Base-by-base conservation (phyloP, 2,797 vertebrate genomes). In the Anguilla megastoma region DNA sequence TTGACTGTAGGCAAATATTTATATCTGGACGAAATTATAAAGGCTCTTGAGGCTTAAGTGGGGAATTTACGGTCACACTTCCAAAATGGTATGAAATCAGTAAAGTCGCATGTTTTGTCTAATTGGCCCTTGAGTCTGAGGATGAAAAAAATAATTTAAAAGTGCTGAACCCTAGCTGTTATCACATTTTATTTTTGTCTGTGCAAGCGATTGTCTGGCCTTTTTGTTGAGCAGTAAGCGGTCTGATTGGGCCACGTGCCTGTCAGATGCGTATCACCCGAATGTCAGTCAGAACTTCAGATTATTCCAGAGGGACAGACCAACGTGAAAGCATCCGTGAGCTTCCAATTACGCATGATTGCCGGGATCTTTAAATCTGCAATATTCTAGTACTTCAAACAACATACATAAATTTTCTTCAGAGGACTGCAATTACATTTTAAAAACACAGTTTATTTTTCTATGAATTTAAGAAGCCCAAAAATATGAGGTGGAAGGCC, bases 41-140 rank as follows among this genome's bases (percentile, higher is more conserved):
- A 84, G 83, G 83, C 83, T 84, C 52, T 84, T 16, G 27, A 56
- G 45, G 45, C 56, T 84, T 84, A 84, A 84, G 83, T 30, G 83
- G 50, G 50, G 83, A 84, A 58, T 58, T 54, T 84, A 56, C 14
- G 14, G 83, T 84, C 83, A 33, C 83, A 58, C 50, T 58, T 84
- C 83, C 56, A 30, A 84, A 54, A 82, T 45, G 36, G 41, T 82
- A 82, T 82, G 45, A 82, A 82, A 82, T 82, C 50, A 84, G 83
- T 58, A 58, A 84, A 79, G 54, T 56, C 27, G 27, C n/a, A 14
- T 18, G 52, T 84, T 84, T 84, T 33, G 52, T 84, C 83, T 58
- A 84, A 84, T 84, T 84, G 27, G 83, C 83, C 79, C 45, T 45
- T 18, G 50, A 16, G 83, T 84, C 83, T 84, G 83, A 54, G 18